phyloP scores from a whole-genome alignment of 2,113 vertebrate species.

The Lampris incognitus region DNA sequence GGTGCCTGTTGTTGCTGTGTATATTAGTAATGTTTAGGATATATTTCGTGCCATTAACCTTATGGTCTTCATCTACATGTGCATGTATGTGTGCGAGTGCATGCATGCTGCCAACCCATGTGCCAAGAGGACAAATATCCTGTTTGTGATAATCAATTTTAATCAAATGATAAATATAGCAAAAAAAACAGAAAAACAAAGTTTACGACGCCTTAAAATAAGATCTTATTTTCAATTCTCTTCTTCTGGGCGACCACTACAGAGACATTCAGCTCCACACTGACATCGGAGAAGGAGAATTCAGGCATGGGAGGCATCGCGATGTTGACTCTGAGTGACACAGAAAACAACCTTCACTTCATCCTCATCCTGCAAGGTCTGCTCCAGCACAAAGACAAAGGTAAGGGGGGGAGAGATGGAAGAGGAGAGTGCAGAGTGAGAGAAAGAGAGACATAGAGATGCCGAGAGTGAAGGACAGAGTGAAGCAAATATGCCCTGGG shows the following conservation, averaged over 20 bases:
- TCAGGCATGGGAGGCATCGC: constrained; percentile 88
- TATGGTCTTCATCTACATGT: not conserved
- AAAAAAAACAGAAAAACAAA: too few species aligned
- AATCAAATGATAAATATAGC: too few species aligned
- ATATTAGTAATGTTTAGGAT: too few species aligned
- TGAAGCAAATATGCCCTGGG: not conserved
- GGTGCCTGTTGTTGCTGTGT: not conserved
- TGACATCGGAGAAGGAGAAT: constrained; percentile 84
- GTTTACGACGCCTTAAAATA: too few species aligned
- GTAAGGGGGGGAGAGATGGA: constrained; percentile 62
- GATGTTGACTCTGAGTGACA: constrained; percentile 92
- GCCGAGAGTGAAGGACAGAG: not conserved
- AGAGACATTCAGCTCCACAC: constrained; percentile 94
- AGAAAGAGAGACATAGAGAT: not conserved
- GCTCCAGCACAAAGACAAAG: constrained; percentile 75
- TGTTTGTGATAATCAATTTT: too few species aligned
- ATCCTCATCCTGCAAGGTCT: constrained; percentile 92
- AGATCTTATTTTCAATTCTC: too few species aligned
- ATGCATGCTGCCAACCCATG: too few species aligned
- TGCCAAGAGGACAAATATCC: too few species aligned
- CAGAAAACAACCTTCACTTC: constrained; percentile 94
- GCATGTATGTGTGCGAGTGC: constrained; percentile 4
- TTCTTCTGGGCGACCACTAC: constrained; percentile 1
- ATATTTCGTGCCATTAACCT: too few species aligned
- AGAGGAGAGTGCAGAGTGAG: too few species aligned